These are phyloP conservation scores for Geotrupes spiniger DNA, from an alignment of 2,888 invertebrate species.

Conservation along the genomic window DNA sequence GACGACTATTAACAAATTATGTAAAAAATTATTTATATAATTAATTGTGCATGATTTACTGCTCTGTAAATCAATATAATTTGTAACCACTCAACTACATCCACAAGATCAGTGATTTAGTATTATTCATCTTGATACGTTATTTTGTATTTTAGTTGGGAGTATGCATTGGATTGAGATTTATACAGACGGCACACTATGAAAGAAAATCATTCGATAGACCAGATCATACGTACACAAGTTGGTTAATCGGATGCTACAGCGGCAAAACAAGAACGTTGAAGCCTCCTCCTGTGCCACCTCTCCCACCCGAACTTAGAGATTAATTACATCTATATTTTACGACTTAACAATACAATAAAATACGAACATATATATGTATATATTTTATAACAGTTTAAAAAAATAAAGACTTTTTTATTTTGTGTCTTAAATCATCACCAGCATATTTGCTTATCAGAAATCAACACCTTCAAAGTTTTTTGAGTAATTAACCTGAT, in stretches of 20 bases:
- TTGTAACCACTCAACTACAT: too few species aligned
- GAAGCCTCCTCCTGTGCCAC: constrained; percentile 30
- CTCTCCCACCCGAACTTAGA: constrained; percentile 22
- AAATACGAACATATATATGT: background rate
- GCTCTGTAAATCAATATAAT: too few species aligned
- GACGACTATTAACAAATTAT: too few species aligned
- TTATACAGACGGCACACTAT: constrained; percentile 46
- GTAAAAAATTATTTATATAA: too few species aligned
- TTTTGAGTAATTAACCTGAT: constrained; percentile 70
- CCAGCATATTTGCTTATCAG: constrained; percentile 71
- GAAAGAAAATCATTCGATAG: constrained; percentile 36
- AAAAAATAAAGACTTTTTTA: too few species aligned
- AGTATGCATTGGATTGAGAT: constrained; percentile 28
- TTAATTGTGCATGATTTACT: too few species aligned
- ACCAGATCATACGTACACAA: constrained; percentile 37
- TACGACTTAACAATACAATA: too few species aligned
- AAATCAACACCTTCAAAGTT: constrained; percentile 60
- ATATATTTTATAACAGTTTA: too few species aligned
- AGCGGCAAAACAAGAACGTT: constrained; percentile 28
- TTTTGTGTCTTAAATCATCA: too few species aligned
- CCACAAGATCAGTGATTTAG: too few species aligned
- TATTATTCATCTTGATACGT: background rate
- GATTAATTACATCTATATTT: constrained; percentile 2
- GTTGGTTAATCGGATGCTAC: constrained; percentile 44
- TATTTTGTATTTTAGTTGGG: background rate